phyloP scores from a whole-genome alignment of 2,113 vertebrate species.

The Vidua macroura region DNA sequence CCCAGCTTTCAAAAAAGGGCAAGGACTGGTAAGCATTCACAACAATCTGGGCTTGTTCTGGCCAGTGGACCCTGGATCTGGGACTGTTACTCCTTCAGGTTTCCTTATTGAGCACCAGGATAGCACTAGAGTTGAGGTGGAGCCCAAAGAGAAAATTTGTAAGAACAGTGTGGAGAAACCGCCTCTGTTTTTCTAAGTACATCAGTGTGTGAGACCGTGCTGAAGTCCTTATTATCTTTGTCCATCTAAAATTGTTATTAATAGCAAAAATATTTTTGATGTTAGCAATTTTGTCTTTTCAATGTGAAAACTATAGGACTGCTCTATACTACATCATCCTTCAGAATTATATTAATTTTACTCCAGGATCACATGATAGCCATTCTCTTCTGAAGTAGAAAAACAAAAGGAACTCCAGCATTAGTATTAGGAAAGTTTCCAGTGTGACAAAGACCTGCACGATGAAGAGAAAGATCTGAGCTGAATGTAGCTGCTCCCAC shows the following conservation, averaged over 20 bases:
- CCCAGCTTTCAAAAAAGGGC: background rate
- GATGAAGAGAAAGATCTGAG: background rate
- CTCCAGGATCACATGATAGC: background rate
- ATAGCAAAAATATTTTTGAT: background rate
- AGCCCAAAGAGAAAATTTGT: background rate
- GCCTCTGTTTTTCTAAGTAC: background rate
- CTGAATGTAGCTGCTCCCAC: background rate
- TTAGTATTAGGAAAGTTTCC: background rate
- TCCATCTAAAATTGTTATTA: background rate
- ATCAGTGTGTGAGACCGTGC: background rate
- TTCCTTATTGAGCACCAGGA: background rate
- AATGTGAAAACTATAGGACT: background rate
- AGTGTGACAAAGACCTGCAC: background rate
- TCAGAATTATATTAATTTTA: background rate
- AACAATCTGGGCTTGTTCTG: background rate
- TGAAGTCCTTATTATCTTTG: background rate
- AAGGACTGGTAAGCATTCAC: background rate
- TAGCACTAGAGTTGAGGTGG: background rate
- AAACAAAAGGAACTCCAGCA: background rate
- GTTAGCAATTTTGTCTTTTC: background rate
- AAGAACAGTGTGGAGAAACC: background rate
- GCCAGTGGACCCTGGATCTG: background rate
- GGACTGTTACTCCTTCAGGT: background rate
- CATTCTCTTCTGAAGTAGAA: background rate
- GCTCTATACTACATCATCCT: background rate